These are phyloP conservation scores for Drosophila incognita DNA, from an alignment of 2,888 invertebrate genomes.

Conservation along the genomic window DNA sequence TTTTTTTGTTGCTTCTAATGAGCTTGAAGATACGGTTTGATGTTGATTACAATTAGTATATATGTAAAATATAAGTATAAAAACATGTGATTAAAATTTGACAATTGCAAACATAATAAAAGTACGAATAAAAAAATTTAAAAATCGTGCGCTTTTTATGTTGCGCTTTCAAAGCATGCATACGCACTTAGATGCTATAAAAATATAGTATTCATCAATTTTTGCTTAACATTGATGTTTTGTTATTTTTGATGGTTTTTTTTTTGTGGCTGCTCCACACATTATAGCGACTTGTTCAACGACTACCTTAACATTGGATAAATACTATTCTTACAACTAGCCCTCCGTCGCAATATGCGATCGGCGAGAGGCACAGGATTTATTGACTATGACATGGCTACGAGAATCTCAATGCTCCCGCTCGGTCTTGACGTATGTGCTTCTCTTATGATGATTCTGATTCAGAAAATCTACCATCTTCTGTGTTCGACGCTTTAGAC, in stretches of 20 bases:
- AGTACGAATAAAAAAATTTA: conserved; percentile 29
- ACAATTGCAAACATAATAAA: conserved; percentile 63
- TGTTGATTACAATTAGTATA: conserved; percentile 55
- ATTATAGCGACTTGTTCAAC: conserved; percentile 53
- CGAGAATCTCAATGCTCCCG: conserved; percentile 60
- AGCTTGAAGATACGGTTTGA: conserved; percentile 20
- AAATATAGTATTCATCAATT: conserved; percentile 32
- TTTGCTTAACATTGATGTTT: conserved; percentile 17
- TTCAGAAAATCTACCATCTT: conserved; percentile 25
- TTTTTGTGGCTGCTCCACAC: conserved; percentile 39
- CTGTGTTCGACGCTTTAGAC: background rate
- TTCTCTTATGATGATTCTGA: conserved; percentile 32
- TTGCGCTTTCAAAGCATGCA: conserved; percentile 44
- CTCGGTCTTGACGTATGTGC: conserved; percentile 64
- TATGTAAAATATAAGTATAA: conserved; percentile 56
- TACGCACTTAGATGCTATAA: conserved; percentile 41
- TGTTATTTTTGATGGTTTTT: conserved; percentile 3
- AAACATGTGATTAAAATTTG: conserved; percentile 52
- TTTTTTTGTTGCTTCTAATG: background rate
- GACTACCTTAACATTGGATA: conserved; percentile 54
- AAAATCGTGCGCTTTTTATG: conserved; percentile 15
- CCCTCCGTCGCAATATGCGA: conserved; percentile 61
- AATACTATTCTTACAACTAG: conserved; percentile 34
- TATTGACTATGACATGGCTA: conserved; percentile 56
- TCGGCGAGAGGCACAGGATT: conserved; percentile 56